Evolutionary conservation across 2,113 vertebrate genomes (phyloP), one percentile per base, ranked within the genome.

Genomic region (Anolis carolinensis): DNA sequence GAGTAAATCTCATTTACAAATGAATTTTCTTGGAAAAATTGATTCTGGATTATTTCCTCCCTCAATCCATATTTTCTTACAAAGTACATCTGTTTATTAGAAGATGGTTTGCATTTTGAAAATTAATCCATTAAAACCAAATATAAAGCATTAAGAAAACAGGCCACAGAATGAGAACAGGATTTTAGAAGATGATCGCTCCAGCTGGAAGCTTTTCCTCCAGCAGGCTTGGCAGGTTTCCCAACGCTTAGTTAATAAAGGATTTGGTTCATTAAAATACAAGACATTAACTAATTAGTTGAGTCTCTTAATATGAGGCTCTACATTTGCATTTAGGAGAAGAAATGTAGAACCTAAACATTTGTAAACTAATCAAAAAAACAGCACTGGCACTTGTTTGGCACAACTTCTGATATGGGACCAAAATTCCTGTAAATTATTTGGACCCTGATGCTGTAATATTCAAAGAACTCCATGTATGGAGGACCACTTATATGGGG

Each of bases 191-290:
- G 85, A 86, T 81, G 59, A 81, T 81, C 72, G 36, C 62, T 86
- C 55, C 79, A 86, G 85, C 71, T 86, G 85, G 71, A 81, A 81
- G 16, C 71, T 23, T 81, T 81, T 27, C 59, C 32, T 81, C 44
- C 48, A 85, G 85, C 71, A 67, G 59, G 81, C 63, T 81, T 86
- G 85, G 85, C 79, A 81, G 59, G 44, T 50, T 86, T 81, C 79
- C 84, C 71, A 67, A 81, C 52, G n/a, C 59, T 74, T 68, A 34
- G 59, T 75, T 86, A 86, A 86, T 86, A 86, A 81, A 86, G 48
- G 79, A 86, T 81, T 81, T 81, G 70, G 59, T 81, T 86, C 85
- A 86, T 86, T 81, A 86, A 81, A 86, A 86, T 81, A 86, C 79
- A 75, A 75, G 79, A 50, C 71, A 67, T 86, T 75, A 75, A 71